Percentiles rank a stretch among this genome's conserved stretches.
Evolutionary conservation across 1,140 invertebrate species (phyloP).

Genomic region (Euglossa dilemma): DNA sequence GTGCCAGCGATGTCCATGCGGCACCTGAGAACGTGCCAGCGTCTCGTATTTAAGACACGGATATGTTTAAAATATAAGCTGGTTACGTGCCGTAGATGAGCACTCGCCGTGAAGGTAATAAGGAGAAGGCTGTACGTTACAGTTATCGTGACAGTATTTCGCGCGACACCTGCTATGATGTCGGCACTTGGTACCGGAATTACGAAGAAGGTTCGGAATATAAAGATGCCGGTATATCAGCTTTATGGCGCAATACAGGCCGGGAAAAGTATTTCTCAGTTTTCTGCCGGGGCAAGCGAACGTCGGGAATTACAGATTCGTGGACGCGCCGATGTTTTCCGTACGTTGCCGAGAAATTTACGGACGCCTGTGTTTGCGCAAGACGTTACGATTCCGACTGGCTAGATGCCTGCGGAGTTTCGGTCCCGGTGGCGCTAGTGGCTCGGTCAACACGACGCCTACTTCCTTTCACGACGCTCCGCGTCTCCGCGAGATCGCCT

Average conservation of each 20-base stretch:
- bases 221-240: background rate
- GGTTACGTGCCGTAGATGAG: background rate
- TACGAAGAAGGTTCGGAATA: constrained; percentile 13
- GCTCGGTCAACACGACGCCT: constrained; percentile 63
- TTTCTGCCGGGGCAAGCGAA: too few relatives aligned
- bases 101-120: background rate
- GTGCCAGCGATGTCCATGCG: background rate
- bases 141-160: constrained; percentile 13
- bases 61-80: constrained; percentile 11
- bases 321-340: background rate
- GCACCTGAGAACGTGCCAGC: constrained; percentile 14
- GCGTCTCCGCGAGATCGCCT: constrained; percentile 3
- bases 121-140: constrained; percentile 8
- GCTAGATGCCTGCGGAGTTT: background rate
- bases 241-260: too few relatives aligned
- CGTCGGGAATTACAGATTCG: background rate
- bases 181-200: background rate
- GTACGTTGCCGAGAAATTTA: background rate
- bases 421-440: background rate
- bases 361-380: background rate
- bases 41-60: constrained; percentile 18
- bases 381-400: background rate
- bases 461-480: constrained; percentile 66
- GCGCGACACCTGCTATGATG: background rate
- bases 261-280: background rate